These are phyloP conservation scores for Catharus fuscescens DNA, from an alignment of 2,113 vertebrate genomes.

Conservation along the genomic window DNA sequence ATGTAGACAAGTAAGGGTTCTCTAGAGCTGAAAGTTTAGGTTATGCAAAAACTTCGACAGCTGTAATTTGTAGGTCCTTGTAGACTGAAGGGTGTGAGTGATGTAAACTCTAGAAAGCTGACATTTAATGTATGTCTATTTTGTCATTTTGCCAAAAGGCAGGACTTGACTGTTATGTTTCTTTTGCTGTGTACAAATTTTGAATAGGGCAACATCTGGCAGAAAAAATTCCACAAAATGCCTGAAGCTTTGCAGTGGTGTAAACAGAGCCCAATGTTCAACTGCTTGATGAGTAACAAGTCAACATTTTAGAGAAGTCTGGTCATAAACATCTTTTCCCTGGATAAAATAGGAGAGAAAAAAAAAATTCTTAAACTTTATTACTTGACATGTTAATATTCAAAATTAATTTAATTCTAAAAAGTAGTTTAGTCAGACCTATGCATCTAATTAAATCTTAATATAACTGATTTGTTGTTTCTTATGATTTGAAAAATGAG, in stretches of 20 bases:
- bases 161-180: conserved; percentile 4
- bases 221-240: not conserved
- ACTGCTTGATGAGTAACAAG: not conserved
- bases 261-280: not conserved
- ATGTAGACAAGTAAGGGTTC: conserved; percentile 68
- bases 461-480: not conserved
- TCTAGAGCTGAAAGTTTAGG: conserved; percentile 76
- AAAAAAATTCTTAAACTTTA: not conserved
- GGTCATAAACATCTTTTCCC: not conserved
- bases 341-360: not conserved
- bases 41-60: conserved; percentile 69
- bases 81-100: conserved; percentile 61
- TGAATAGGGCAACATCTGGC: conserved; percentile 43
- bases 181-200: conserved; percentile 45
- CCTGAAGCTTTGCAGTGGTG: not conserved
- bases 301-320: not conserved
- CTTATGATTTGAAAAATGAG: not conserved
- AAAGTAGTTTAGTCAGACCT: not conserved
- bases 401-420: not conserved
- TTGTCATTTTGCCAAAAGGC: conserved; percentile 73
- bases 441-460: not conserved
- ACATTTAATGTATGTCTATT: conserved; percentile 65
- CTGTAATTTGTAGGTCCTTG: conserved; percentile 75
- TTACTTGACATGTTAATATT: not conserved
- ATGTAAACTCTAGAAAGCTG: conserved; percentile 58